Percentiles rank a stretch among this genome's conserved stretches.
Conservation (phyloP, 2,797 vertebrate genomes). For the Trachurus trachurus region DNA sequence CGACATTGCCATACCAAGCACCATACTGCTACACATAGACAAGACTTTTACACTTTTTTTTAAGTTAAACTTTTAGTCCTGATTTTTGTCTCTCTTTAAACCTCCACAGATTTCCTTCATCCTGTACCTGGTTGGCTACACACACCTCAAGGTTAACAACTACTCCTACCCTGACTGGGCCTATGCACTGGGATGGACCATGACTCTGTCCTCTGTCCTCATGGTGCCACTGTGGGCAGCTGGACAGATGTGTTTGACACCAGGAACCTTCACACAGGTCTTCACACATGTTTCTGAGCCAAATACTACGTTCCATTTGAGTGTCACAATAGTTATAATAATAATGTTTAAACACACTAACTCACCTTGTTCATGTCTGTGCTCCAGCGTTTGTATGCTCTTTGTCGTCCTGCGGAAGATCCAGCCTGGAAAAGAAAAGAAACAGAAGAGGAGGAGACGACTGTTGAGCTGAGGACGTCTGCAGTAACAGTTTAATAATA, state of each 20-base stretch:
- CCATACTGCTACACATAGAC: too few relatives aligned
- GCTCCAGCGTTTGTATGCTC: conserved; percentile 34
- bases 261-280: conserved; percentile 55
- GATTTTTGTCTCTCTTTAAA: neutral
- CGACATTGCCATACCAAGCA: too few relatives aligned
- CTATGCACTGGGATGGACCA: conserved; percentile 44
- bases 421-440: neutral
- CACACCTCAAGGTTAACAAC: neutral
- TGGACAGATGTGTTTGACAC: conserved; percentile 49
- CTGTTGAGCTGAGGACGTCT: neutral
- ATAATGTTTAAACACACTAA: neutral
- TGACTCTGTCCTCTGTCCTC: conserved; percentile 53
- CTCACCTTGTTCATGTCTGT: neutral
- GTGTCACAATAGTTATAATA: neutral
- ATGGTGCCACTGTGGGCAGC: conserved; percentile 58
- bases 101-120: neutral
- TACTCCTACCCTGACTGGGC: conserved; percentile 55
- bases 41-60: conserved; percentile 34
- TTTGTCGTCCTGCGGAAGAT: conserved; percentile 33
- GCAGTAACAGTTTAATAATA: neutral
- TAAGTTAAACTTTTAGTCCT: too few relatives aligned
- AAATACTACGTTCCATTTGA: too few relatives aligned
- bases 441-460: neutral
- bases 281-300: neutral
- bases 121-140: conserved; percentile 4